These are phyloP conservation scores for Galerucella pusilla DNA, from an alignment of 2,888 invertebrate genomes.

Conservation along the genomic window DNA sequence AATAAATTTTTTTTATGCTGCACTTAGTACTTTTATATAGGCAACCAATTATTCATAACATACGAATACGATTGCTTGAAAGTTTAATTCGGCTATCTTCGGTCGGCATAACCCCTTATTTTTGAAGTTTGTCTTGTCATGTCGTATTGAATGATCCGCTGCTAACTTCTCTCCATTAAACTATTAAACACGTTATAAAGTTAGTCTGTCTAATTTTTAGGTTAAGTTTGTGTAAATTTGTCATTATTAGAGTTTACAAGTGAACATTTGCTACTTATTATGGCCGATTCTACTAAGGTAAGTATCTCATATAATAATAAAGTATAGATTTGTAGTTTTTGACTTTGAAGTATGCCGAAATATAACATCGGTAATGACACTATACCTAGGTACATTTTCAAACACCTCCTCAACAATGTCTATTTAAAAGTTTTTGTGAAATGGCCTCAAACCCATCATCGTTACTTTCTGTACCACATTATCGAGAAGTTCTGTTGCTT, in stretches of 20 bases:
- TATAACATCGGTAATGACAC: conserved; percentile 9
- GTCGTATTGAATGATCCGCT: conserved; percentile 13
- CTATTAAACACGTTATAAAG: conserved; percentile 31
- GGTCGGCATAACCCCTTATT: background rate
- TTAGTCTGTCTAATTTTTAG: conserved; percentile 37
- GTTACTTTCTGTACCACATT: background rate
- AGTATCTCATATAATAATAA: conserved; percentile 18
- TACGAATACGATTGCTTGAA: background rate
- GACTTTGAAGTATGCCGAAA: conserved; percentile 12
- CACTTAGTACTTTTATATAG: background rate
- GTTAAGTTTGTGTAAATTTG: conserved; percentile 42
- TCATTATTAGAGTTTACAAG: conserved; percentile 21
- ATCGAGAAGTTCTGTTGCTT: conserved; percentile 18
- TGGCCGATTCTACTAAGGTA: conserved; percentile 47
- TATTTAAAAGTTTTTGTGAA: background rate
- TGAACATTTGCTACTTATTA: conserved; percentile 26
- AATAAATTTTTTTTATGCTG: no score
- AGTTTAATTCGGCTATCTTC: background rate
- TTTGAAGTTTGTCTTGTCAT: background rate
- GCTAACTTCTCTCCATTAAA: conserved; percentile 39
- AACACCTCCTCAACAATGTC: conserved; percentile 5
- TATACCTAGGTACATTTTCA: background rate
- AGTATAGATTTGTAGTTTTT: background rate
- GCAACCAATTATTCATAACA: background rate
- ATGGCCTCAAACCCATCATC: conserved; percentile 6